phyloP scores from a whole-genome alignment of 2,888 invertebrate species.

The Rhorus exstirpatorius region DNA sequence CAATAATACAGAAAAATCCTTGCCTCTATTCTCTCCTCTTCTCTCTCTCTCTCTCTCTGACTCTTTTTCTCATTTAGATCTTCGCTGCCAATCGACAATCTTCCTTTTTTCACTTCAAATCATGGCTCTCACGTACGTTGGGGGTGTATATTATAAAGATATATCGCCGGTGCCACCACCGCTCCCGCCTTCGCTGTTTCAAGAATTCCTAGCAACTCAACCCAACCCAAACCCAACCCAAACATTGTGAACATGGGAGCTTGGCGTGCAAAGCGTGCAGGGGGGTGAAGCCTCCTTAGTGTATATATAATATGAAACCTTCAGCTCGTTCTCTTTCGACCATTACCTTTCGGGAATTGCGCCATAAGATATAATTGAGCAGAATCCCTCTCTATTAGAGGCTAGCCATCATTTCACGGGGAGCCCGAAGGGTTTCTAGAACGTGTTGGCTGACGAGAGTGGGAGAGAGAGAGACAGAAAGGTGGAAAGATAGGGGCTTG shows the following conservation, averaged over 20 bases:
- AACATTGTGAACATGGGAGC: too few relatives aligned
- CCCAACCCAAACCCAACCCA: too few relatives aligned
- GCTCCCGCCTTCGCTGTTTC: too few relatives aligned
- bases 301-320: too few relatives aligned
- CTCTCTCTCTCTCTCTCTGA: constrained; percentile 8
- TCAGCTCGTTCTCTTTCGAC: too few relatives aligned
- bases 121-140: constrained; percentile 52
- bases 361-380: constrained; percentile 83
- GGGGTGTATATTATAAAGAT: too few relatives aligned
- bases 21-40: neutral
- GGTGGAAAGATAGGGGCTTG: constrained; percentile 12
- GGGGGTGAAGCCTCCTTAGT: too few relatives aligned
- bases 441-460: constrained; percentile 38
- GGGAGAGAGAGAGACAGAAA: constrained; percentile 37
- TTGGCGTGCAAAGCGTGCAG: too few relatives aligned
- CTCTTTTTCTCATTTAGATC: neutral
- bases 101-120: constrained; percentile 54
- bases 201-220: too few relatives aligned
- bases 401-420: constrained; percentile 77
- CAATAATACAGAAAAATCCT: constrained; percentile 41
- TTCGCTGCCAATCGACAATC: constrained; percentile 20
- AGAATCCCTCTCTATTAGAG: constrained; percentile 81
- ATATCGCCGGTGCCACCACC: too few relatives aligned
- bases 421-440: constrained; percentile 65
- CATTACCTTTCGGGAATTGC: constrained; percentile 76